Base-by-base conservation (phyloP, 2,888 invertebrate genomes). In the Tetanocera ferruginea region DNA sequence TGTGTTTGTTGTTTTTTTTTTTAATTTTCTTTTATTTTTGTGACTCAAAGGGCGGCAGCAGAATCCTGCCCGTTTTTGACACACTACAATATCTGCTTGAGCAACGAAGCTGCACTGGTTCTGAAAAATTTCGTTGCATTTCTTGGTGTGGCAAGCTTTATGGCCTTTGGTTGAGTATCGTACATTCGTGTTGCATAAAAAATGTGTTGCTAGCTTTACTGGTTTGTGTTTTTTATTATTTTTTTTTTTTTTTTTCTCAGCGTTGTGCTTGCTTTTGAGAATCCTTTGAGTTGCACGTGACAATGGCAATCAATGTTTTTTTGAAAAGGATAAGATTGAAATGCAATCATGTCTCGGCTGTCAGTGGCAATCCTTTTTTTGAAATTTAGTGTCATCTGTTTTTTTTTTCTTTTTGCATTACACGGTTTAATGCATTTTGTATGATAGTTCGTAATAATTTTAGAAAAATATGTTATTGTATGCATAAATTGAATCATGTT, bases 241-340 rank as follows among this genome's bases (percentile, higher is more conserved):
- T 55, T 55, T 19, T 19, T 55, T 55, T 55, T 14, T 55, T 19
- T 5, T 55, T 51, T n/a, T 5, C 51, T 3, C 11, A 51, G 3
- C 1, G 9, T 19, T 19, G 55, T 19, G 43, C 43, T 43, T 43
- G 43, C 43, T 43, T 43, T 43, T 43, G 43, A 9, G 6, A 23
- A 55, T 55, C 55, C 55, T 55, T 55, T 55, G 55, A 55, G 55
- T 55, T 55, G 55, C 23, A 55, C 55, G 55, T 55, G 55, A 55
- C 55, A 55, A 55, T 55, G 19, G 55, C 55, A 55, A 55, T 55
- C 55, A 55, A 55, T 55, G 55, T 55, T 19, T 55, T 55, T 55
- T 55, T 23, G 19, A 8, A 19, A n/a, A 19, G 55, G 8, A 55
- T 55, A 19, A 55, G 55, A 19, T 55, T 19, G 55, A 55, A 55